Evolutionary conservation across 2,888 invertebrate genomes (phyloP).

Genomic region (Parascotia fuliginaria): DNA sequence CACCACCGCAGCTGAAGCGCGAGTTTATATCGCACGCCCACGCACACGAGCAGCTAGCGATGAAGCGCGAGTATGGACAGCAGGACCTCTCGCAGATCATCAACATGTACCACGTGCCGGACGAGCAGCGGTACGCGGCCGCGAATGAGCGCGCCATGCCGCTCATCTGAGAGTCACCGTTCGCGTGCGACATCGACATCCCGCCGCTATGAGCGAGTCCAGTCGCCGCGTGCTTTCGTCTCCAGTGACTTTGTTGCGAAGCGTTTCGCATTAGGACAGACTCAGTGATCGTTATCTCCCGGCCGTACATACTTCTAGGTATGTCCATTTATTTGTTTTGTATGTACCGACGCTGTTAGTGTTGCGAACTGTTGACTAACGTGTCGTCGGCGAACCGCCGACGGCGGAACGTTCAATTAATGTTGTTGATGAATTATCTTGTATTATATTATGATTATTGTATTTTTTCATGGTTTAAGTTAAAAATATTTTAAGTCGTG

Average conservation of each 20-base stretch:
- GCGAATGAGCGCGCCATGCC: constrained; percentile 87
- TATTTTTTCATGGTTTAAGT: constrained; percentile 83
- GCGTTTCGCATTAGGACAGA: constrained; percentile 64
- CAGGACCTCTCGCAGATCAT: constrained; percentile 88
- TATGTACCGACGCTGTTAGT: constrained; percentile 74
- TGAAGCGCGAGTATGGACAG: constrained; percentile 91
- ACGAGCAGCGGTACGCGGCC: constrained; percentile 87
- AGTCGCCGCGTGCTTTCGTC: constrained; percentile 77
- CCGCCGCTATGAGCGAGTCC: constrained; percentile 86
- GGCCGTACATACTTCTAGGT: constrained; percentile 80
- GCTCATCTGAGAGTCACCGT: constrained; percentile 88
- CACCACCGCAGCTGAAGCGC: constrained; percentile 81
- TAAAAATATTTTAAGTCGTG: constrained; percentile 79
- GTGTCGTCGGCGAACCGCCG: constrained; percentile 55
- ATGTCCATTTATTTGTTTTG: constrained; percentile 83
- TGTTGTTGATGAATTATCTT: constrained; percentile 80
- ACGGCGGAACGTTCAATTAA: constrained; percentile 71
- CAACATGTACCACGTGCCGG: constrained; percentile 89
- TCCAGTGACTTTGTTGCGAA: constrained; percentile 73
- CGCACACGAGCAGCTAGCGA: constrained; percentile 76
- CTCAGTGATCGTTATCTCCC: constrained; percentile 74
- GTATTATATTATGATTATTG: constrained; percentile 83
- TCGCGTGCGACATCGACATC: constrained; percentile 88
- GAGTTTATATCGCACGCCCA: constrained; percentile 80
- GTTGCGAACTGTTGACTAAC: constrained; percentile 74